A percentile compares a stretch with the other conserved stretches of the same genome.
phyloP scores from a whole-genome alignment of 1,140 invertebrate species.

The Armadillidium nasatum region DNA sequence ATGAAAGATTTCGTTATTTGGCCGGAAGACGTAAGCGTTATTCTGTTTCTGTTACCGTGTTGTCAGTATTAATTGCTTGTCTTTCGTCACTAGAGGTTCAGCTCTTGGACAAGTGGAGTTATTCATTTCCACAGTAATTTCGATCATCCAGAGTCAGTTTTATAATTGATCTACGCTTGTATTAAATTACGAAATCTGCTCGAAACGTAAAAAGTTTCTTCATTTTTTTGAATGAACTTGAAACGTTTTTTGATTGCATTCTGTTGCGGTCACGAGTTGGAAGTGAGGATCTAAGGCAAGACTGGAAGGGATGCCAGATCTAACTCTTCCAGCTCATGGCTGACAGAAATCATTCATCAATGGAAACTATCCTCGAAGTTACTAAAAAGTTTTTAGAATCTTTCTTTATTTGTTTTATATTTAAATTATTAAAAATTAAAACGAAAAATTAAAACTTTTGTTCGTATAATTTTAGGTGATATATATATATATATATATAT shows the following conservation, averaged over 20 bases:
- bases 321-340: conserved; percentile 70
- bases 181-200: no score
- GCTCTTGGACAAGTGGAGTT: not conserved
- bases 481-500: no score
- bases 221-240: not conserved
- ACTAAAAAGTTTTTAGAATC: no score
- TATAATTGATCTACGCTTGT: not conserved
- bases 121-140: not conserved
- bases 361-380: no score
- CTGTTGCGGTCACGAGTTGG: conserved; percentile 53
- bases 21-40: no score
- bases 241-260: not conserved
- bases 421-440: no score
- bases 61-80: not conserved
- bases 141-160: not conserved
- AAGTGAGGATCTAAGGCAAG: conserved; percentile 64
- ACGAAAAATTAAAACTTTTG: no score
- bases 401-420: no score
- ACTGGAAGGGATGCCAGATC: conserved; percentile 60
- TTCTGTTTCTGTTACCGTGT: not conserved
- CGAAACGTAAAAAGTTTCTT: no score
- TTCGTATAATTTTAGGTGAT: no score
- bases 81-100: not conserved
- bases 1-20: not conserved
- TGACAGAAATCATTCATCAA: conserved; percentile 6